Conservation (phyloP, 2,113 vertebrate species). For the Leiothrix lutea region DNA sequence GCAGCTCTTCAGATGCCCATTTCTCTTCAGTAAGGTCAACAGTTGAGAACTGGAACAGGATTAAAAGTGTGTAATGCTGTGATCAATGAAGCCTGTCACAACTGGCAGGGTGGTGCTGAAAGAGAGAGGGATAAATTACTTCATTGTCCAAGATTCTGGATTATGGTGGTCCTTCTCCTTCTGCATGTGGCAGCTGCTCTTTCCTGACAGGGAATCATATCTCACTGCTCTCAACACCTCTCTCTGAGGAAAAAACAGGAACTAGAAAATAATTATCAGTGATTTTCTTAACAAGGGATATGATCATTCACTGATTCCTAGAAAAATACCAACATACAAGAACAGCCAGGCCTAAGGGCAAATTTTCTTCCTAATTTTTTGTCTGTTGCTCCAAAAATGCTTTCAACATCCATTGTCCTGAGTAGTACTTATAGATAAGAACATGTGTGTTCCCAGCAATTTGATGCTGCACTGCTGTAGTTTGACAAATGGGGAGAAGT, state of each 20-base stretch:
- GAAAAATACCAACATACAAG: not conserved
- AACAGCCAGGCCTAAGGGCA: not conserved
- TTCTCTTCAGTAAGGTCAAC: not conserved
- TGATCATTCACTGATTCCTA: not conserved
- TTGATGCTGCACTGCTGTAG: not conserved
- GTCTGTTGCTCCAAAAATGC: not conserved
- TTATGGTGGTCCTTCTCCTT: not conserved
- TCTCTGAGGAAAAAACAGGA: not conserved
- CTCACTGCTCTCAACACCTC: not conserved
- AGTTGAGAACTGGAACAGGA: not conserved
- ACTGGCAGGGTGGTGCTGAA: not conserved
- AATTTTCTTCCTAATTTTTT: not conserved
- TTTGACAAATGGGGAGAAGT: conserved; percentile 39
- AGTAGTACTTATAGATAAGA: not conserved
- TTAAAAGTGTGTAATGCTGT: not conserved
- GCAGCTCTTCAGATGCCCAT: not conserved
- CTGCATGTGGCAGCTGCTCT: not conserved
- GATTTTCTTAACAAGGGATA: not conserved
- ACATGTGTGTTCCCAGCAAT: not conserved
- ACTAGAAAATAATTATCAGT: not conserved
- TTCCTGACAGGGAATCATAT: not conserved
- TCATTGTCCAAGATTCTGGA: not conserved
- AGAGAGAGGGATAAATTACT: not conserved
- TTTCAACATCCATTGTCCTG: not conserved
- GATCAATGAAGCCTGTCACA: not conserved